Base-by-base conservation (phyloP, 37 sponge, comb jelly and placozoan genomes). In the Eunapius fragilis region DNA sequence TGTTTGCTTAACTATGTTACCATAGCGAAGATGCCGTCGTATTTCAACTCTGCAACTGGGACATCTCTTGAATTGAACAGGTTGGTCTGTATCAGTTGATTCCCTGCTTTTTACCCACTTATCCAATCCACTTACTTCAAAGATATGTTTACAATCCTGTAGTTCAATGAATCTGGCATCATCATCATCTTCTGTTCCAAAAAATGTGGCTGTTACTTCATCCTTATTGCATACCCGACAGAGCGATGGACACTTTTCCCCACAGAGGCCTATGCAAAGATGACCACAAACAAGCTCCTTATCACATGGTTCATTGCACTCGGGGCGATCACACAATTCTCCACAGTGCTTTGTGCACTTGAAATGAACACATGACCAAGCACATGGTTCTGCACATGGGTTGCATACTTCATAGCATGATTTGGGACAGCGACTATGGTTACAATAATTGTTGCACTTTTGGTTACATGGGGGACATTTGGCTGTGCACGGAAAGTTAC, bases 61-160 rank as follows among this genome's bases (percentile, higher is more conserved):
- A 69, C 97, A 96, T 24, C 17, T 37, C 38, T 91, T 94, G 37
- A 94, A 90, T 77, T 87, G 84, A 27, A 96, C 79, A n/a, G n/a
- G n/a, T 77, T 80, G 75, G 14, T 72, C 78, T 2, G 73, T 85
- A 35, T 41, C 24, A 31, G 58, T 30, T 0, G 34, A 34, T 0
- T 88, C 91, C 95, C n/a, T n/a, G n/a, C n/a, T n/a, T n/a, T n/a
- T n/a, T n/a, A 96, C 92, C 97, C 97, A 96, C 3, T 76, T 67
- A 37, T 96, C 97, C 26, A 96, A 81, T 24, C 81, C 95, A 28
- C 31, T 85, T 6, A 92, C 90, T 82, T 96, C 97, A 73, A 94
- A 89, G 24, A 96, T 78, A 70, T 96, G 97, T 9, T 37, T 38
- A 37, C 97, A 96, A 41, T 96, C 97, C 74, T 87, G 78, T n/a